phyloP scores from a whole-genome alignment of 2,113 vertebrate genomes.

The Ctenomys sociabilis region DNA sequence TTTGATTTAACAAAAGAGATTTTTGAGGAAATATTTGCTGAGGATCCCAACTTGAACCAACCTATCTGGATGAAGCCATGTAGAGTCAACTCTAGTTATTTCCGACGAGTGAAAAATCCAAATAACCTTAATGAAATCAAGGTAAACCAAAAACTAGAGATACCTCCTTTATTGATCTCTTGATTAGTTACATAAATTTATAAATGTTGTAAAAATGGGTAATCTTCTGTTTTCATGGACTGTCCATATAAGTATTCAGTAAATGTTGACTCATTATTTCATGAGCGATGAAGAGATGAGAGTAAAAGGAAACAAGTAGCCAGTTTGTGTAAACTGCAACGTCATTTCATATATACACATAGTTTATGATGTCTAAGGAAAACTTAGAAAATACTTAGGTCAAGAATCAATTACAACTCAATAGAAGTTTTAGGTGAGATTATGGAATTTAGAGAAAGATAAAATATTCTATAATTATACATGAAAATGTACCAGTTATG shows the following conservation, averaged over 20 bases:
- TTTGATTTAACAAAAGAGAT: constrained; percentile 97
- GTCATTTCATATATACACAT: background rate
- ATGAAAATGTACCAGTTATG: background rate
- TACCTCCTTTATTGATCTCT: constrained; percentile 66
- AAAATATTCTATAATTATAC: constrained; percentile 15
- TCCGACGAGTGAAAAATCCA: constrained; percentile 90
- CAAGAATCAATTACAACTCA: background rate
- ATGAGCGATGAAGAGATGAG: background rate
- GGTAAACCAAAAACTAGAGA: constrained; percentile 83
- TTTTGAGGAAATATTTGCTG: constrained; percentile 94
- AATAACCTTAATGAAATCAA: constrained; percentile 91
- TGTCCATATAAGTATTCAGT: background rate
- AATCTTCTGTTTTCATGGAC: background rate
- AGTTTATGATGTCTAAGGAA: constrained; percentile 36
- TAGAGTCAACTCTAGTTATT: constrained; percentile 89
- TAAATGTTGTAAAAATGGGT: background rate
- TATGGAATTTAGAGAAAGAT: background rate
- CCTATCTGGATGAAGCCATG: constrained; percentile 95
- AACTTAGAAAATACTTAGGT: constrained; percentile 36
- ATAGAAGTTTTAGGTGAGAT: background rate
- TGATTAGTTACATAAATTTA: background rate
- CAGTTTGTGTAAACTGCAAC: background rate
- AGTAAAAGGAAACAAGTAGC: constrained; percentile 6
- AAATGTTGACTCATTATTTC: background rate
- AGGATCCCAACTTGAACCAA: constrained; percentile 93